Base-by-base conservation (phyloP, 1,140 invertebrate species). In the Trichonephila clavata region DNA sequence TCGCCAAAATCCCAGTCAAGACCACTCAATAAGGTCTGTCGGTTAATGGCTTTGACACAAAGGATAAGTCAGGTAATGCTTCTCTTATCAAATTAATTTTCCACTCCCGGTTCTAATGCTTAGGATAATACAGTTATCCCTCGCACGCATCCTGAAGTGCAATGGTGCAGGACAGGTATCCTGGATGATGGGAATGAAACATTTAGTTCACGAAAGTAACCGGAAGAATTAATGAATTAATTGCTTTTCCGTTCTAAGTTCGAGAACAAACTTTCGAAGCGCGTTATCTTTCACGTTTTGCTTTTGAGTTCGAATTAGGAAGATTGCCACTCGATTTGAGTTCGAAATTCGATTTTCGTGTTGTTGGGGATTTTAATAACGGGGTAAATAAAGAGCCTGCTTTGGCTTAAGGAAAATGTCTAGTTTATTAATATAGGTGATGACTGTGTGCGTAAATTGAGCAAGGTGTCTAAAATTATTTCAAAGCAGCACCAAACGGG, bases 81-180 rank as follows among this genome's bases (percentile, higher is more conserved):
- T 57, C 59, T 27, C 18, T 87, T 87, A 87, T 87, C 86, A 63
- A 87, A 87, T 87, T 63, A 87, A 87, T 87, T 87, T 87, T 63
- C 60, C 81, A 39, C 50, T 84, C 83, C 50, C 5, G 10, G 18
- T 24, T 84, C 83, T 84, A 21, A 50, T 60, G 50, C 43, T 84
- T 59, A 59, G 57, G 83, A 77, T 77, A 77, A 77, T 77, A 77
- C 32, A 8, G 71, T 77, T 77, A 77, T 77, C 27, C 71, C 32
- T 77, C 32, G 71, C 71, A 77, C 32, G 71, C 32, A 39, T 77
- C 71, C 71, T 32, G 71, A 39, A 77, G 71, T 7, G 24, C 24
- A 77, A 27, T 77, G 71, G 71, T 77, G 27, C 71, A 77, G 71
- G 13, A 32, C 71, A 39, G 13, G 68, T 77, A 18, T 77, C 68